phyloP scores from a whole-genome alignment of 2,113 vertebrate genomes.

The Myanophis thanlyinensis region DNA sequence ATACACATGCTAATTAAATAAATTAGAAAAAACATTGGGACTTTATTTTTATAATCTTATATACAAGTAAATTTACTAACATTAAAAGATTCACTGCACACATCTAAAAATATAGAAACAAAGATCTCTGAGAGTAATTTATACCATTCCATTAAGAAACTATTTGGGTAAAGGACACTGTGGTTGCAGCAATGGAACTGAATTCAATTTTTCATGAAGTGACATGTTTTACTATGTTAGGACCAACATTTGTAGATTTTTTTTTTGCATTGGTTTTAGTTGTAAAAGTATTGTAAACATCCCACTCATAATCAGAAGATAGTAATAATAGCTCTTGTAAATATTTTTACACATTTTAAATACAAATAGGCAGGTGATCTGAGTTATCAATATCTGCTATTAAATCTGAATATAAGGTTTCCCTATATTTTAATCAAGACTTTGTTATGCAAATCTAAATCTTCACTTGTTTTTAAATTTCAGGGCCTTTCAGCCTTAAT shows the following conservation, averaged over 20 bases:
- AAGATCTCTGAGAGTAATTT: not conserved
- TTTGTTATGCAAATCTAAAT: not conserved
- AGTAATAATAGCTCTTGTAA: not conserved
- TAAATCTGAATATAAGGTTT: not conserved
- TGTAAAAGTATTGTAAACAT: not conserved
- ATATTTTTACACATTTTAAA: not conserved
- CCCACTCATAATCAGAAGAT: not conserved
- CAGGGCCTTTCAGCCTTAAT: not conserved
- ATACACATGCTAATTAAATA: not conserved
- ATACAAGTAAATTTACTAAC: not conserved
- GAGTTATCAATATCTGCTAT: not conserved
- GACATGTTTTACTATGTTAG: not conserved
- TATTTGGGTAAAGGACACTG: not conserved
- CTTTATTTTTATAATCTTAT: not conserved
- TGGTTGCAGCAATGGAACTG: not conserved
- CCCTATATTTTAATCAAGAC: not conserved
- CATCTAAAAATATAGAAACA: not conserved
- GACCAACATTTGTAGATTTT: not conserved
- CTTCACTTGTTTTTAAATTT: not conserved
- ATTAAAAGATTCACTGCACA: not conserved
- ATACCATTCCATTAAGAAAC: not conserved
- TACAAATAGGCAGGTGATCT: not conserved
- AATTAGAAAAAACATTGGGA: not conserved
- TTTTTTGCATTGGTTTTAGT: not conserved
- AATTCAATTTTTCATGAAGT: not conserved